Percentiles rank a stretch among this genome's conserved stretches.
Evolutionary conservation across 2,113 vertebrate species (phyloP).

Genomic region (Ploceus nigricollis): DNA sequence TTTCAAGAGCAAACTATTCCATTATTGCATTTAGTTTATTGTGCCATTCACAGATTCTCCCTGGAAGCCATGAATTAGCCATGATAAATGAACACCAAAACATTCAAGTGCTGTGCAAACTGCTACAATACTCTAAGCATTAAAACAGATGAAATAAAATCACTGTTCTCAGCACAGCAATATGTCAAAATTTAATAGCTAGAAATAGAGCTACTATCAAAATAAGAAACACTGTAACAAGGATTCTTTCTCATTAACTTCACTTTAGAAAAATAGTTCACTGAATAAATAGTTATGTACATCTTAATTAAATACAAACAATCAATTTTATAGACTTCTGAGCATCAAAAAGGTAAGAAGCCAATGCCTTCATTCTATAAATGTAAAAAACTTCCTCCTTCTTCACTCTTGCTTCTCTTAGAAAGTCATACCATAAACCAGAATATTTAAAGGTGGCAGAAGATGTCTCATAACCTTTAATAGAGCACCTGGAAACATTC

Average conservation of each 20-base stretch:
- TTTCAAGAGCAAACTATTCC: constrained; percentile 12
- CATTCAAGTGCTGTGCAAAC: constrained; percentile 15
- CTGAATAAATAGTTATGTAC: constrained; percentile 24
- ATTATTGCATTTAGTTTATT: constrained; percentile 35
- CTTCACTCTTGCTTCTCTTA: not conserved
- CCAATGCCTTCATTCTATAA: not conserved
- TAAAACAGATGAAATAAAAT: constrained; percentile 5
- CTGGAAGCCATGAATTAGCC: constrained; percentile 46
- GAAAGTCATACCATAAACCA: not conserved
- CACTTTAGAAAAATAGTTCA: constrained; percentile 38
- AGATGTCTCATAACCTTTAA: not conserved
- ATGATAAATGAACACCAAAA: constrained; percentile 44
- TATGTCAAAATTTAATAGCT: constrained; percentile 31
- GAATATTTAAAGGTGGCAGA: not conserved
- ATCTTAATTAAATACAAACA: constrained; percentile 47
- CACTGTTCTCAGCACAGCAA: not conserved
- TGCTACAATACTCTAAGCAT: not conserved
- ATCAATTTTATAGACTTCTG: not conserved
- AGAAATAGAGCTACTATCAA: not conserved
- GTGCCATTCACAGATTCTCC: not conserved
- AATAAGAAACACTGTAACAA: constrained; percentile 22
- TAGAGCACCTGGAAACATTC: not conserved
- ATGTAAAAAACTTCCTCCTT: not conserved
- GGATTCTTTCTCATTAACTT: constrained; percentile 34
- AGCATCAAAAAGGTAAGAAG: not conserved